A percentile compares a stretch with the other conserved stretches of the same genome.
Conservation (phyloP, 2,797 vertebrate species). For the Anguilla obscura region DNA sequence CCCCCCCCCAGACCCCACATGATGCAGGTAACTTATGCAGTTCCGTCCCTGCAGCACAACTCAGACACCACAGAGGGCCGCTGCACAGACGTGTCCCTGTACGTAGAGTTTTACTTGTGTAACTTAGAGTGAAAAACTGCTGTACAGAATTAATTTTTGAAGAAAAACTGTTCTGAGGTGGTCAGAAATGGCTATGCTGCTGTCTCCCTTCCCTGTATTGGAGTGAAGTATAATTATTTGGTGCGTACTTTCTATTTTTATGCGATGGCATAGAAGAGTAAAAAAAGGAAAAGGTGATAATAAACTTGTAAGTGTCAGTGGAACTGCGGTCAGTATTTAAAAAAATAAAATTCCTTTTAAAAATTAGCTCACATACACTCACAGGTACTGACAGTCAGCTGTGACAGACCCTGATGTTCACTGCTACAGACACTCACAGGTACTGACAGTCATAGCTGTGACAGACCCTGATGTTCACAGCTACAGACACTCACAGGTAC, state of each 20-base stretch:
- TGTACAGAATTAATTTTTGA: not conserved
- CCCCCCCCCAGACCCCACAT: not conserved
- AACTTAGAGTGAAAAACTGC: constrained; percentile 25
- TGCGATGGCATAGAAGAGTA: constrained; percentile 65
- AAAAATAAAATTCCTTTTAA: not conserved
- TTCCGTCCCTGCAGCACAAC: too few species aligned
- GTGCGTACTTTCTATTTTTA: constrained; percentile 82
- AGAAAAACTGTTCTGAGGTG: constrained; percentile 53
- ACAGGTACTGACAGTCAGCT: not conserved
- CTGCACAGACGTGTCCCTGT: constrained; percentile 54
- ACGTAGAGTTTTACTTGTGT: constrained; percentile 54
- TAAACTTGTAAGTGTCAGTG: constrained; percentile 79
- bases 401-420: not conserved
- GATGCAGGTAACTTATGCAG: too few species aligned
- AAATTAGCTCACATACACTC: not conserved
- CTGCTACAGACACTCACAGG: not conserved
- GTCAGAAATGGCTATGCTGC: constrained; percentile 65
- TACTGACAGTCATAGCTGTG: not conserved
- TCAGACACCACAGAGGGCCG: constrained; percentile 51
- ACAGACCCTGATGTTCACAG: not conserved
- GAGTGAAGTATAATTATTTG: constrained; percentile 59
- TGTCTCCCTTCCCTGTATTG: constrained; percentile 61
- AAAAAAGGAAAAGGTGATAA: constrained; percentile 68
- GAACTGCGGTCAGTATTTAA: constrained; percentile 43
- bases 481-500: not conserved